phyloP scores from a whole-genome alignment of 2,888 invertebrate genomes.

The Hoplodrina blanda region DNA sequence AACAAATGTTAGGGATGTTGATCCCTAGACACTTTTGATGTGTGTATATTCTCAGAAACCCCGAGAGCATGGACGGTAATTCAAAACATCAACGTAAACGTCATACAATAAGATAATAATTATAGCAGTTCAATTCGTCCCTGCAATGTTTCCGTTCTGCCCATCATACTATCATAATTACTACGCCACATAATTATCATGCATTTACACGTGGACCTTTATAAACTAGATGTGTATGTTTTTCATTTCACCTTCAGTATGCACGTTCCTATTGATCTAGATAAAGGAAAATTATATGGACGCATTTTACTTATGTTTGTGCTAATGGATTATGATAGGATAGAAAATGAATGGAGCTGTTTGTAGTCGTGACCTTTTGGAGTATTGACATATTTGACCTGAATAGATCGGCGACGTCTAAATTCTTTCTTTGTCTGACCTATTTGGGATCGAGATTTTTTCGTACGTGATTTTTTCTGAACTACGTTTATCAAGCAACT shows the following conservation, averaged over 20 bases:
- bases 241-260: slow-evolving; percentile 53
- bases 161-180: slow-evolving; percentile 31
- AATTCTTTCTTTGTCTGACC: slow-evolving; percentile 26
- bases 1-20: too few species aligned
- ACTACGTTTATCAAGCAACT: slow-evolving; percentile 3
- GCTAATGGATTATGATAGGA: too few species aligned
- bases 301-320: slow-evolving; percentile 4
- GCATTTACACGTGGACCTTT: slow-evolving; percentile 35
- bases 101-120: slow-evolving; percentile 21
- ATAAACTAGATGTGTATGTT: slow-evolving; percentile 20
- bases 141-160: slow-evolving; percentile 17
- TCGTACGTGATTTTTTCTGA: background rate
- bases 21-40: too few species aligned
- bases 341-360: slow-evolving; percentile 12
- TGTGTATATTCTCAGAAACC: slow-evolving; percentile 12
- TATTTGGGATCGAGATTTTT: slow-evolving; percentile 11
- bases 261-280: slow-evolving; percentile 10
- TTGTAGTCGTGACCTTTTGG: slow-evolving; percentile 16
- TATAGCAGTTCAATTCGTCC: slow-evolving; percentile 36
- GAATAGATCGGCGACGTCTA: slow-evolving; percentile 7
- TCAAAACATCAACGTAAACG: slow-evolving; percentile 15
- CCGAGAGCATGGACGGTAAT: background rate
- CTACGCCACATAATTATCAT: slow-evolving; percentile 33
- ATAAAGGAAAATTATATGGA: background rate
- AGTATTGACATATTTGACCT: slow-evolving; percentile 32